phyloP scores from a whole-genome alignment of 2,888 invertebrate species.

The Siphonodentalium dalli region DNA sequence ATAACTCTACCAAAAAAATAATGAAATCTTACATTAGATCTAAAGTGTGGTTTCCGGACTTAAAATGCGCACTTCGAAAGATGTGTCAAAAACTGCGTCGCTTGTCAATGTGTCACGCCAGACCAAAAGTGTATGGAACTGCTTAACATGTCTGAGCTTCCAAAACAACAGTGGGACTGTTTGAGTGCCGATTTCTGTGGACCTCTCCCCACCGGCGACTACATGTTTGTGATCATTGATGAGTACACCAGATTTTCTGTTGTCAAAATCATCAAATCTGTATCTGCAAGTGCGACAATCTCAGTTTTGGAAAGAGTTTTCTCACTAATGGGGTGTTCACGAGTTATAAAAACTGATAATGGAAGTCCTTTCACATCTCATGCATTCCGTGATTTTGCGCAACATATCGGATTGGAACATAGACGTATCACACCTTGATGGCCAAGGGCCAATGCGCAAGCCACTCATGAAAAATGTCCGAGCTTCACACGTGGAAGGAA shows the following conservation, averaged over 20 bases:
- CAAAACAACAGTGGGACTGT: too few relatives aligned
- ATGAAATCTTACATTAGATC: too few relatives aligned
- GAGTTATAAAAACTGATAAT: slow-evolving; percentile 4
- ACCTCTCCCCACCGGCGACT: slow-evolving; percentile 1
- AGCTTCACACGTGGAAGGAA: not conserved
- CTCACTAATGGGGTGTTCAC: not conserved
- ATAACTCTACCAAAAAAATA: too few relatives aligned
- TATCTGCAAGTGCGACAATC: slow-evolving; percentile 1
- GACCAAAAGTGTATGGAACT: too few relatives aligned
- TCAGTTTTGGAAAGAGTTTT: slow-evolving; percentile 3
- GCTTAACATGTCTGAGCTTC: too few relatives aligned
- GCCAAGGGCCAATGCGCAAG: slow-evolving; percentile 6
- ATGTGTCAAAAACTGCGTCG: too few relatives aligned
- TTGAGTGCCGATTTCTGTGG: slow-evolving; percentile 3
- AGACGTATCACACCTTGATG: slow-evolving; percentile 2
- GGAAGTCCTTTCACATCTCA: not conserved
- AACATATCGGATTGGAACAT: not conserved
- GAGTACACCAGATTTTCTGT: slow-evolving; percentile 3
- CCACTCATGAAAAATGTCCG: slow-evolving; percentile 1
- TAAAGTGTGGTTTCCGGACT: too few relatives aligned
- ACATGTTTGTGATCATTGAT: slow-evolving; percentile 3
- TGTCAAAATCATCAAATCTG: not conserved
- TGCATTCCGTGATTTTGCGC: not conserved
- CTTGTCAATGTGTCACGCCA: too few relatives aligned
- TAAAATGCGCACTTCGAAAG: too few relatives aligned